Evolutionary conservation across 1,140 invertebrate genomes (phyloP).

Genomic region (Chrysoperla carnea): DNA sequence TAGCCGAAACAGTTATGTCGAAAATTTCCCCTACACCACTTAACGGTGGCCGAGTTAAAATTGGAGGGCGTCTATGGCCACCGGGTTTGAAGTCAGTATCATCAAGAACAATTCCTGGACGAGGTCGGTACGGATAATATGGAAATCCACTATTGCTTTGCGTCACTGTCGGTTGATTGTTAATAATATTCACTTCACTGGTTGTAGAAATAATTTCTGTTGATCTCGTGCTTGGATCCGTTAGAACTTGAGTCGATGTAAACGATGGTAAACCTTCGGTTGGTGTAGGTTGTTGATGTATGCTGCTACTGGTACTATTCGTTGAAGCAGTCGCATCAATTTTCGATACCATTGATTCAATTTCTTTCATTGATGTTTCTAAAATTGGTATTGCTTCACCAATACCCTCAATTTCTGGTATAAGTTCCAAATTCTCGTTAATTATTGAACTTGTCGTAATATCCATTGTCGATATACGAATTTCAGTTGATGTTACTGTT

Average conservation of each 20-base stretch:
- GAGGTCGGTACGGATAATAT: slow-evolving; percentile 38
- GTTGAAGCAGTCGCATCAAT: slow-evolving; percentile 5
- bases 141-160: slow-evolving; percentile 8
- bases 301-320: slow-evolving; percentile 6
- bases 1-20: slow-evolving; percentile 71
- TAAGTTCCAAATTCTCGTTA: background rate
- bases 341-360: slow-evolving; percentile 10
- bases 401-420: slow-evolving; percentile 1
- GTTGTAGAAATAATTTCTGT: background rate
- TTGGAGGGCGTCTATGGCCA: slow-evolving; percentile 19
- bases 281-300: slow-evolving; percentile 3
- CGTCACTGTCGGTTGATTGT: background rate
- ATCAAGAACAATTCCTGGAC: slow-evolving; percentile 66
- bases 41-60: slow-evolving; percentile 17
- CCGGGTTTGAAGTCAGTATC: slow-evolving; percentile 60
- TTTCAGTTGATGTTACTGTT: too few species aligned
- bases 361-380: slow-evolving; percentile 15
- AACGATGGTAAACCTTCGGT: slow-evolving; percentile 5
- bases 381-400: slow-evolving; percentile 9
- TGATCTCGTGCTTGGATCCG: background rate
- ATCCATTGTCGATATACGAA: too few species aligned
- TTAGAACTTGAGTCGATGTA: slow-evolving; percentile 1
- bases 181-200: background rate
- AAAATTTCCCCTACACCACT: slow-evolving; percentile 54
- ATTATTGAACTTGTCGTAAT: too few species aligned